Conservation (phyloP, 2,113 vertebrate species). For the Cavia porcellus region DNA sequence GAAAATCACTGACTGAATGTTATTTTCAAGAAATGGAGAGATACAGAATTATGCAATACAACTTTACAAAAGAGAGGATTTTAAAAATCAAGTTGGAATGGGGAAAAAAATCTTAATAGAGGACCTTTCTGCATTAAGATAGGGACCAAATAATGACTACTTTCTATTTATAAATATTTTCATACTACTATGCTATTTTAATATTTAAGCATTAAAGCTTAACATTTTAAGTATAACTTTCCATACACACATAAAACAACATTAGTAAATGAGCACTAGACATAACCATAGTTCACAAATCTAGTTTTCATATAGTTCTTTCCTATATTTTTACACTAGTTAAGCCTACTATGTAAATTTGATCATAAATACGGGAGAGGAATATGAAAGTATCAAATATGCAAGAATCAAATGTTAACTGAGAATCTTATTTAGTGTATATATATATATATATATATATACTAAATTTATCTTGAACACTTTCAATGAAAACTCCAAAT, state of each 20-base stretch:
- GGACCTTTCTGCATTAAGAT: constrained; percentile 4
- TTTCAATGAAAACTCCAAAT: constrained; percentile 11
- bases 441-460: not conserved
- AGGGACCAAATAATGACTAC: not conserved
- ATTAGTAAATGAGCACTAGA: constrained; percentile 11
- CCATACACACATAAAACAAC: not conserved
- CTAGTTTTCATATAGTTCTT: constrained; percentile 23
- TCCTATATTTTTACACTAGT: not conserved
- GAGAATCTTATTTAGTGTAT: not conserved
- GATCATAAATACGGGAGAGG: not conserved
- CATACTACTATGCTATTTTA: constrained; percentile 11
- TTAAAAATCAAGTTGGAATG: constrained; percentile 25
- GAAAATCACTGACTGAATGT: constrained; percentile 40
- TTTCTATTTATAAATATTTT: not conserved
- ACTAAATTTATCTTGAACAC: not conserved
- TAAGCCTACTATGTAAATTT: not conserved
- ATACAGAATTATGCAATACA: constrained; percentile 35
- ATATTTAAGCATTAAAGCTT: not conserved
- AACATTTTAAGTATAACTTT: constrained; percentile 1
- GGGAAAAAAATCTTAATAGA: not conserved
- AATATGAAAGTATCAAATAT: not conserved
- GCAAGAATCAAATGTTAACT: not conserved
- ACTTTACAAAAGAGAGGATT: not conserved
- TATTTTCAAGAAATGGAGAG: not conserved
- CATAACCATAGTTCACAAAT: not conserved